phyloP scores from a whole-genome alignment of 2,888 invertebrate genomes.

The Mamestra brassicae region DNA sequence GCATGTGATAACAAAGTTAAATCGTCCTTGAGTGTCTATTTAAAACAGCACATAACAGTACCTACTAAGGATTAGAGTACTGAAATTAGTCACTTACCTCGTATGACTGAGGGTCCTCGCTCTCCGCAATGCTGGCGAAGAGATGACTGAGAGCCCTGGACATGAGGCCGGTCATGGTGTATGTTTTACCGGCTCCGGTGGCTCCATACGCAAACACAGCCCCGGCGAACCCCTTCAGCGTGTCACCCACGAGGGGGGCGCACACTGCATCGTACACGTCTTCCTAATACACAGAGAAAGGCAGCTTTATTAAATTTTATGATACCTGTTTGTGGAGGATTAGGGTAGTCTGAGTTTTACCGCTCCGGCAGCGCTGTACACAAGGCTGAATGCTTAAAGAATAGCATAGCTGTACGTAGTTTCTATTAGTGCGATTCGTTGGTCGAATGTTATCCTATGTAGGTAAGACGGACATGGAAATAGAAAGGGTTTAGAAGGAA shows the following conservation, averaged over 20 bases:
- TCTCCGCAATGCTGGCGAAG: conserved; percentile 93
- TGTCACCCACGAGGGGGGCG: conserved; percentile 95
- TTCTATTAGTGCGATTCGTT: too few species aligned
- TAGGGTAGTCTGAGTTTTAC: too few species aligned
- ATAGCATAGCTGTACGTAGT: too few species aligned
- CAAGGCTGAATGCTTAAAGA: too few species aligned
- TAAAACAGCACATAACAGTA: not conserved
- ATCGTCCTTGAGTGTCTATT: conserved; percentile 11
- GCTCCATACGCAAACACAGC: conserved; percentile 99
- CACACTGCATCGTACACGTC: conserved; percentile 97
- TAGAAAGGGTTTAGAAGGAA: not conserved
- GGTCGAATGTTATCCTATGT: not conserved
- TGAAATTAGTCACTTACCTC: conserved; percentile 85
- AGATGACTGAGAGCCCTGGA: conserved; percentile 96
- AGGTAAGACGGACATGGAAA: not conserved
- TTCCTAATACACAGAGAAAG: conserved; percentile 82
- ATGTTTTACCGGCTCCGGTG: conserved; percentile 97
- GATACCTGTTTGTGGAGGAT: too few species aligned
- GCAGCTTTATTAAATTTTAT: not conserved
- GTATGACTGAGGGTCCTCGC: conserved; percentile 91
- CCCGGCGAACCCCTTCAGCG: conserved; percentile 97
- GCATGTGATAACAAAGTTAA: conserved; percentile 11
- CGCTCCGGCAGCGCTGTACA: too few species aligned
- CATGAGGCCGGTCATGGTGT: conserved; percentile 98
- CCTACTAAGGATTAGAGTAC: not conserved